These are phyloP conservation scores for Hyposmocoma kahamanoa DNA, from an alignment of 1,140 invertebrate genomes.

Conservation along the genomic window DNA sequence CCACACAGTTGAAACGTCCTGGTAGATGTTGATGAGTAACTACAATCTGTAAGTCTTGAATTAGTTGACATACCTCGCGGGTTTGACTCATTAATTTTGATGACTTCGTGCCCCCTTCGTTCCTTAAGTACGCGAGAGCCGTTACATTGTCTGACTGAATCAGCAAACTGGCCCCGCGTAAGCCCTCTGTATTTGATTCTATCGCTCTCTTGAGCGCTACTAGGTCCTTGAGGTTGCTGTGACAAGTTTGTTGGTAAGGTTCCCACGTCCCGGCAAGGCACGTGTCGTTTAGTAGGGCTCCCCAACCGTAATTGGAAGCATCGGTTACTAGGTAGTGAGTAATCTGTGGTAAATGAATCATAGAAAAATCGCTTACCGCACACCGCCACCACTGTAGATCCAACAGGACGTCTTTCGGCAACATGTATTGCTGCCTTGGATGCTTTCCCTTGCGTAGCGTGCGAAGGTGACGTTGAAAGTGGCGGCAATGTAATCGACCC, in stretches of 20 bases:
- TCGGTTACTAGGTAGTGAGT: neutral
- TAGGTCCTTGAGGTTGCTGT: neutral
- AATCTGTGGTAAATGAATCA: neutral
- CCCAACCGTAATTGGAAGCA: neutral
- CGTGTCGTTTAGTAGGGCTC: neutral
- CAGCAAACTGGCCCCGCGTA: neutral
- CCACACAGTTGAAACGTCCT: neutral
- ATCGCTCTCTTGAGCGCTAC: neutral
- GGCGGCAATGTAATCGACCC: slow-evolving; percentile 1
- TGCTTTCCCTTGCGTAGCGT: neutral
- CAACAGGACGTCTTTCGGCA: neutral
- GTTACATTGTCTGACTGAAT: neutral
- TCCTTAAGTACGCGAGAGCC: neutral
- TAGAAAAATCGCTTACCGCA: neutral
- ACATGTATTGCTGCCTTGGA: neutral
- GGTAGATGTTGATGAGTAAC: neutral
- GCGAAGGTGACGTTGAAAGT: neutral
- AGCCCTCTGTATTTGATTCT: neutral
- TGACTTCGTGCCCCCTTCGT: neutral
- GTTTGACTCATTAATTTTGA: neutral
- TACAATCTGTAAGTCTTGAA: neutral
- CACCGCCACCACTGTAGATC: neutral
- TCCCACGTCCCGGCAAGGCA: neutral
- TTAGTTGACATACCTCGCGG: neutral
- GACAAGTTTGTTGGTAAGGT: neutral